Percentiles rank a stretch among this genome's conserved stretches.
Evolutionary conservation across 2,797 vertebrate species (phyloP).

Genomic region (Eremophila alpestris): DNA sequence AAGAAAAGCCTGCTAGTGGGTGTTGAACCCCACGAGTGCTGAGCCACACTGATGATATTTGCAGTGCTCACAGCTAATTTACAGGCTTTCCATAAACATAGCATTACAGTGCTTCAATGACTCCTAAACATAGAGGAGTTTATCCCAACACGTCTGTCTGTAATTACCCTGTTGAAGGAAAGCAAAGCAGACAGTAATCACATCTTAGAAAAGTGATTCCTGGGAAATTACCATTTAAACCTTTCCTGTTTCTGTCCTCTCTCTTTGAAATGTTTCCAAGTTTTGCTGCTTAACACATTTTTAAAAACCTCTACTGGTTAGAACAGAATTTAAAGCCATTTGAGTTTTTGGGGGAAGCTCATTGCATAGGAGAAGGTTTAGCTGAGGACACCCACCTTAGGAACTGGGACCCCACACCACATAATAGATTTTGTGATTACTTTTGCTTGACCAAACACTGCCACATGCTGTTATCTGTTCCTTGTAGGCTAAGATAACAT

Average conservation of each 20-base stretch:
- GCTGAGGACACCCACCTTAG: not conserved
- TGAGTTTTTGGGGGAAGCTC: not conserved
- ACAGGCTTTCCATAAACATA: constrained; percentile 20
- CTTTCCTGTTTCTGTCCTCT: not conserved
- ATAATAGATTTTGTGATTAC: not conserved
- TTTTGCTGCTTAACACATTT: not conserved
- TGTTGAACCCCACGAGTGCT: not conserved
- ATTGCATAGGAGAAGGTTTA: not conserved
- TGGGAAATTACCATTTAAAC: not conserved
- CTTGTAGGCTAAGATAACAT: not conserved
- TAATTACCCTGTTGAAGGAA: constrained; percentile 37
- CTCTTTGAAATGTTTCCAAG: not conserved
- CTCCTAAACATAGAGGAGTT: constrained; percentile 50
- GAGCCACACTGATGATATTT: not conserved
- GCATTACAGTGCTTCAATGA: constrained; percentile 11
- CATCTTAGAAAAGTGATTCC: constrained; percentile 3
- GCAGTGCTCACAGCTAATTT: constrained; percentile 41
- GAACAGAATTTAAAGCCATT: not conserved
- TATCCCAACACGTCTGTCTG: constrained; percentile 6
- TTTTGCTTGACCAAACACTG: not conserved
- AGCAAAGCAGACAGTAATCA: constrained; percentile 29
- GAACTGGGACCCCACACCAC: not conserved
- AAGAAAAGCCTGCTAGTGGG: not conserved
- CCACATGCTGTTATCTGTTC: not conserved
- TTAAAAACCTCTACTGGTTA: not conserved